Base-by-base conservation (phyloP, 1,140 invertebrate species). In the Sinonovacula constricta region DNA sequence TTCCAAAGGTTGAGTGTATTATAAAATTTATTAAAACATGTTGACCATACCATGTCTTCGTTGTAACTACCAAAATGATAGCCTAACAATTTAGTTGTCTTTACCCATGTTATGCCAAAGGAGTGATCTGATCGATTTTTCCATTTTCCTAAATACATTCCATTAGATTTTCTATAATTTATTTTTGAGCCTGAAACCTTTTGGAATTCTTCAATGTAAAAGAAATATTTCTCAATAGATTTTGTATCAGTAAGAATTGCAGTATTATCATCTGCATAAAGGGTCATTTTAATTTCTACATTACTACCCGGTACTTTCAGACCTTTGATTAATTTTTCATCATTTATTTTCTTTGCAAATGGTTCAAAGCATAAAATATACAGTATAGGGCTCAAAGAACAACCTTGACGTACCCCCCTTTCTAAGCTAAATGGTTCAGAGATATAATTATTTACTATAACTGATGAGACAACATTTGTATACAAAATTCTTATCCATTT, bases 291-390 rank as follows among this genome's bases (percentile, higher is more conserved):
- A 33, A 56, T 60, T 14, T 81, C 54, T 7, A 66, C 45, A 33
- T 39, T 28, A 33, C 54, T 45, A 76, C 76, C 85, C n/a, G 83
- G 83, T 4, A 84, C 26, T 33, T 72, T 45, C 14, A 86, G 62
- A 60, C 85, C 85, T 60, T 57, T 65, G 34, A 85, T 85, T 24
- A 71, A 14, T 5, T 24, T 26, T 49, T 83, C 80, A 14, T 67
- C 31, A 24, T 75, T 57, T 0, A 76, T 70, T 72, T 75, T 81
- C 15, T 36, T 79, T 14, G 75, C 70, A 31, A 86, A 81, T n/a
- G 86, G 86, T 63, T 92, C 89, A 0, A 91, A 79, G 0, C 85
- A 86, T 2, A 92, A 67, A 65, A 91, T 90, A 82, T 92, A 92
- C 0, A 91, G 76, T 0, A 91, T 60, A 0, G 88, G 87, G 59